Conservation (phyloP, 2,888 invertebrate species). For the Tridacna crocea region DNA sequence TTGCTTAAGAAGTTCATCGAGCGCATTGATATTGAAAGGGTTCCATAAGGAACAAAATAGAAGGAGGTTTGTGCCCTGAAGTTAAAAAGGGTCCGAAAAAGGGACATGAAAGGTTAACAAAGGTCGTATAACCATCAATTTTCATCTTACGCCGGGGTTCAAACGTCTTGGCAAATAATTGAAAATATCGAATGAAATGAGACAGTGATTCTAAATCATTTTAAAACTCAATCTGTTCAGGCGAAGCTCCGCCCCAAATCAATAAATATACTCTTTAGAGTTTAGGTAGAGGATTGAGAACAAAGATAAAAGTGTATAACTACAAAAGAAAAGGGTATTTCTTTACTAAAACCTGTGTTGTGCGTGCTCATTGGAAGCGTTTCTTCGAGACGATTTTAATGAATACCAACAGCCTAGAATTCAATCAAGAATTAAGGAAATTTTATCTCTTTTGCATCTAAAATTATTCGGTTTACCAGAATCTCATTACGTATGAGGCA, state of each 20-base stretch:
- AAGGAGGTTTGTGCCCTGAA: not conserved
- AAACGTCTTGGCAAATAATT: not conserved
- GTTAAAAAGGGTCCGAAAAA: conserved; percentile 3
- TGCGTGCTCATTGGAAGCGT: too few species aligned
- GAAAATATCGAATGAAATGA: conserved; percentile 10
- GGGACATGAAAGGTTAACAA: conserved; percentile 22
- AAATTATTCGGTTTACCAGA: too few species aligned
- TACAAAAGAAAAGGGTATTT: too few species aligned
- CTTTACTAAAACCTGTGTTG: too few species aligned
- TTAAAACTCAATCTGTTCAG: conserved; percentile 17
- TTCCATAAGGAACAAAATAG: not conserved
- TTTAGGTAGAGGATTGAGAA: too few species aligned
- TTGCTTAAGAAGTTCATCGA: too few species aligned
- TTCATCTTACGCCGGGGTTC: conserved; percentile 1
- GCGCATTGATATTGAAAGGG: not conserved
- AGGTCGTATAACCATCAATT: conserved; percentile 10
- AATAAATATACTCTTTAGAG: conserved; percentile 1
- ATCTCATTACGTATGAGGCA: too few species aligned
- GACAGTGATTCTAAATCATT: conserved; percentile 19
- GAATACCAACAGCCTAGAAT: too few species aligned
- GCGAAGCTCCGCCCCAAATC: conserved; percentile 7
- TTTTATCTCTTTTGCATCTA: too few species aligned
- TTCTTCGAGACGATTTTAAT: too few species aligned
- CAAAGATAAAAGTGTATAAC: too few species aligned
- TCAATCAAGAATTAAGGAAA: too few species aligned